Conservation (phyloP, 2,888 invertebrate genomes). For the Parochlus steinenii region DNA sequence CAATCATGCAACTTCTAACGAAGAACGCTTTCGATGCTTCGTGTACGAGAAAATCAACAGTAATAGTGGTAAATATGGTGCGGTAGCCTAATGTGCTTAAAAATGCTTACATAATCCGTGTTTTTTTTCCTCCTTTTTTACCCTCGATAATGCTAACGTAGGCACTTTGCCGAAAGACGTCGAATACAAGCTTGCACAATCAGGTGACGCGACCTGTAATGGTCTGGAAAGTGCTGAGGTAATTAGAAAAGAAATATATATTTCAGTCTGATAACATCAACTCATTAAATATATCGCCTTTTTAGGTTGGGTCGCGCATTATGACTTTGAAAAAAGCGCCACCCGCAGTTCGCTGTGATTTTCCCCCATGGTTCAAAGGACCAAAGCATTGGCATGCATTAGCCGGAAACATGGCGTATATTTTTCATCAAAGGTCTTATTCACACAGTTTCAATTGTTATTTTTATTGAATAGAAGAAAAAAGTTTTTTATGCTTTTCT, state of each 20-base stretch:
- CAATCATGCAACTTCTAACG: constrained; percentile 77
- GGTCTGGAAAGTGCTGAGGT: constrained; percentile 78
- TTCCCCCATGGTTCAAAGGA: constrained; percentile 73
- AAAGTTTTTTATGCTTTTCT: constrained; percentile 2
- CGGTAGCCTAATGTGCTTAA: not conserved
- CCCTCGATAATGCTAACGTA: constrained; percentile 16
- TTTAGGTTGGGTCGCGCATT: constrained; percentile 30
- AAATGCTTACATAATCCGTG: not conserved
- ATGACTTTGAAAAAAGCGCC: constrained; percentile 31
- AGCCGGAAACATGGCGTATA: constrained; percentile 71
- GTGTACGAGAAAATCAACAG: constrained; percentile 74
- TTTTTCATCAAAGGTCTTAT: constrained; percentile 52
- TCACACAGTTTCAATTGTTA: not conserved
- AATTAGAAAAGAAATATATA: constrained; percentile 13
- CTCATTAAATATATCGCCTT: constrained; percentile 5
- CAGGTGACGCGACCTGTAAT: constrained; percentile 86
- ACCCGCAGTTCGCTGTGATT: constrained; percentile 47
- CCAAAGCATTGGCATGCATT: constrained; percentile 78
- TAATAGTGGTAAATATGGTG: constrained; percentile 29
- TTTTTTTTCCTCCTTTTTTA: not conserved
- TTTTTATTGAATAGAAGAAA: not conserved
- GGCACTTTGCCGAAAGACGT: constrained; percentile 36
- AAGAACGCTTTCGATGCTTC: constrained; percentile 88
- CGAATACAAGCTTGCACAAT: constrained; percentile 75
- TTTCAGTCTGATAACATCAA: not conserved